Evolutionary conservation across 2,797 vertebrate genomes (phyloP), one percentile per base, ranked within the genome.

Genomic region (Esox lucius): DNA sequence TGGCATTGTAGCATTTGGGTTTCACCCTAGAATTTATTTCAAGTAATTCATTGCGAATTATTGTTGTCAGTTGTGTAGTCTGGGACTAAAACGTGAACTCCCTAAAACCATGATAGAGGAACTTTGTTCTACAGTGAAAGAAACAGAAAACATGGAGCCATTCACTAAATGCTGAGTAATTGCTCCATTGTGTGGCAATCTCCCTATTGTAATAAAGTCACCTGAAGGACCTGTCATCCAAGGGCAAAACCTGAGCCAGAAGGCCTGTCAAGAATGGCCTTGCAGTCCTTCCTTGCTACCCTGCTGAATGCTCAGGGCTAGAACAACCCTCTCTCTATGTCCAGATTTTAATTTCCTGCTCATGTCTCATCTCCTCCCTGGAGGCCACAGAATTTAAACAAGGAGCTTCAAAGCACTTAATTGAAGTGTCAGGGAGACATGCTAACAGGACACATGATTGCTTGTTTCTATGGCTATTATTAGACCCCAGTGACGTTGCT

Each of bases 261-360:
- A 68, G 24, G 56, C 71, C 53, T 59, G 73, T 68, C 72, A 65
- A 42, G 56, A 59, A 13, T 59, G 17, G 59, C 70, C 15, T 51
- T 51, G 48, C 70, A 12, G 51, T 56, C 68, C 48, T 72, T 61
- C 42, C 78, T 72, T 17, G 28, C 16, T 39, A 61, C 67, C 33
- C 22, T 33, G 67, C 72, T 67, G 71, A 72, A 56, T 15, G 35
- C 46, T 31, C 3, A 31, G n/a, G 77, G 42, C 61, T 28, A 69
- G 56, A n/a, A 64, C 70, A 75, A 42, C 39, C 73, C 70, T 62
- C 66, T 82, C 62, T 16, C n/a, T 71, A 70, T 28, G 61, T 39
- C 62, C 35, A 67, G n/a, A 5, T 66, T 62, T 61, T 24, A 68
- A 72, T 72, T 75, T 69, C 51, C 62, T 56, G 12, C 42, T 42